Conservation (phyloP, 2,113 vertebrate genomes). For the Rhynchopsitta pachyrhyncha region DNA sequence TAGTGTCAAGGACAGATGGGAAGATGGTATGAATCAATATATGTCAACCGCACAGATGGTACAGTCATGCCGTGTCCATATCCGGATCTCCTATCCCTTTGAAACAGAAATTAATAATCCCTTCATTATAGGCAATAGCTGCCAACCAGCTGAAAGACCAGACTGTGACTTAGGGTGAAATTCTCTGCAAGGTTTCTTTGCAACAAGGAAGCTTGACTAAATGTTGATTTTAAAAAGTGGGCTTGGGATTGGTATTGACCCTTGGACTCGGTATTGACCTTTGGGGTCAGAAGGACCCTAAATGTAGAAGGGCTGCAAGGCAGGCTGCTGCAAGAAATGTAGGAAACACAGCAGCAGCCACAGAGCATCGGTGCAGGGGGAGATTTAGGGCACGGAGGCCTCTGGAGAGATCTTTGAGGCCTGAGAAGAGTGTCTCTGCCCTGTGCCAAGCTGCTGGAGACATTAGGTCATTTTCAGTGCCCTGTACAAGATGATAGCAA, state of each 20-base stretch:
- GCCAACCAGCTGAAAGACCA: constrained; percentile 74
- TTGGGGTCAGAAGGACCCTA: background rate
- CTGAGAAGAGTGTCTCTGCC: background rate
- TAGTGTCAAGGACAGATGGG: constrained; percentile 83
- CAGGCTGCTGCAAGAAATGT: background rate
- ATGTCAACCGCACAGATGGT: constrained; percentile 81
- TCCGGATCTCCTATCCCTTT: constrained; percentile 72
- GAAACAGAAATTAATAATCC: constrained; percentile 82
- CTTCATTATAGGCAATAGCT: constrained; percentile 75
- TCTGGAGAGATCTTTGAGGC: background rate
- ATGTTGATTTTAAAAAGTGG: background rate
- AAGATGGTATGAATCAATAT: constrained; percentile 80
- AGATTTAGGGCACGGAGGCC: background rate
- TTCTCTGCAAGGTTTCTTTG: constrained; percentile 32
- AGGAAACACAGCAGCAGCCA: background rate
- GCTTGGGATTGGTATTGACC: background rate
- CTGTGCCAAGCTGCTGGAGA: background rate
- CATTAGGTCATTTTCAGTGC: background rate
- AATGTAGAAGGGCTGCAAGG: background rate
- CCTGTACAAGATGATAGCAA: background rate
- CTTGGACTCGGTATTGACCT: background rate
- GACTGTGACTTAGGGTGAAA: constrained; percentile 20
- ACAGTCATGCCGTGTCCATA: constrained; percentile 77
- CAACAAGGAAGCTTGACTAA: background rate
- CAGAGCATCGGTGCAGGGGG: rapidly evolving